These are phyloP conservation scores for Rutilus rutilus DNA, from an alignment of 2,113 vertebrate species.

Conservation along the genomic window DNA sequence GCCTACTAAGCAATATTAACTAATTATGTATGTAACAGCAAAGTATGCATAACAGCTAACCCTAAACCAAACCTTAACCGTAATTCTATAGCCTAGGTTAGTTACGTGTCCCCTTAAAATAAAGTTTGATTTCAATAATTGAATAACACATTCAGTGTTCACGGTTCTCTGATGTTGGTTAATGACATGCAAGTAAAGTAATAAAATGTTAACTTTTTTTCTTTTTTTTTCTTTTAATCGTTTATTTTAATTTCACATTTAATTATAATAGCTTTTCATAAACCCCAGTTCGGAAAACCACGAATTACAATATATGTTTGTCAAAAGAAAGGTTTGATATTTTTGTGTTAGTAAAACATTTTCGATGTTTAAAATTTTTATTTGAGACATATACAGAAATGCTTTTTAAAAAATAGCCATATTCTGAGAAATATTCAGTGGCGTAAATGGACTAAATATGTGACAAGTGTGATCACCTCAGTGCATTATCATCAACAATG, in stretches of 20 bases:
- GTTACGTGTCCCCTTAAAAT: no score
- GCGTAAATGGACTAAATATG: not conserved
- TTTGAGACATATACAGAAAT: not conserved
- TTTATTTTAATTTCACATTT: not conserved
- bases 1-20: no score
- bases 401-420: not conserved
- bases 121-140: not conserved
- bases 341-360: not conserved
- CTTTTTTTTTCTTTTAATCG: no score
- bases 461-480: not conserved
- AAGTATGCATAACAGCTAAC: no score
- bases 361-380: not conserved
- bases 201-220: not conserved
- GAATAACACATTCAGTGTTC: not conserved
- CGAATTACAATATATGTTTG: not conserved
- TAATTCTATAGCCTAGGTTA: no score
- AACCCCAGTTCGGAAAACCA: not conserved
- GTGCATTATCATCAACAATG: not conserved
- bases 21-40: no score
- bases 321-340: not conserved
- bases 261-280: not conserved
- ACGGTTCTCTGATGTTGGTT: not conserved
- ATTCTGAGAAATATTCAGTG: not conserved
- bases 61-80: no score
- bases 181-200: not conserved